These are phyloP conservation scores for Vicugna pacos DNA, from an alignment of 2,113 vertebrate species.

Conservation along the genomic window DNA sequence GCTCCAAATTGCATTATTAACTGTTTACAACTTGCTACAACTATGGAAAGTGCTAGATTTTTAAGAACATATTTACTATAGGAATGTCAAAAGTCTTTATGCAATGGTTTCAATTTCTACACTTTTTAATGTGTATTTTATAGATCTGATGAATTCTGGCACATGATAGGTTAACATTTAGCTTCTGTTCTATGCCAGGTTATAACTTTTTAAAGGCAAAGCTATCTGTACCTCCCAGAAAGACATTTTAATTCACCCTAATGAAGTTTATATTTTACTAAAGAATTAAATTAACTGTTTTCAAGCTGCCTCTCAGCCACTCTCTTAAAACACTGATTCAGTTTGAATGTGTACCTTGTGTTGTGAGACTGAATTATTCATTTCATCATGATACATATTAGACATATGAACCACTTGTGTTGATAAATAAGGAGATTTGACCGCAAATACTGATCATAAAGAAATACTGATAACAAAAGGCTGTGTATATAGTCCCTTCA, in stretches of 20 bases:
- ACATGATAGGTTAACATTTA: not conserved
- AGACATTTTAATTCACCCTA: not conserved
- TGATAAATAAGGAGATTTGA: not conserved
- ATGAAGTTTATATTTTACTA: not conserved
- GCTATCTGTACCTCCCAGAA: not conserved
- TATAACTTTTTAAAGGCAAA: not conserved
- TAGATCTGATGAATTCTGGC: not conserved
- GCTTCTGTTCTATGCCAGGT: not conserved
- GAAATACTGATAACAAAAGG: not conserved
- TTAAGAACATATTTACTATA: not conserved
- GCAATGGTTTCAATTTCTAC: not conserved
- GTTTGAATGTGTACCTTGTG: not conserved
- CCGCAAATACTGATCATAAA: not conserved
- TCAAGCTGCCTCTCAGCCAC: not conserved
- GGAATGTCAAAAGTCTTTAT: not conserved
- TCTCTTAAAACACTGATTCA: not conserved
- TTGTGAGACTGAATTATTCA: not conserved
- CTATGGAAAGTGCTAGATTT: not conserved
- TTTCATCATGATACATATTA: not conserved
- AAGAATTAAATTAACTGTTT: not conserved
- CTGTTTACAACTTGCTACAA: not conserved
- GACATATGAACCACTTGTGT: not conserved
- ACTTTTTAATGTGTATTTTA: not conserved
- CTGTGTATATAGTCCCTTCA: not conserved
- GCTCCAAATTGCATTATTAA: not conserved